Evolutionary conservation across 2,113 vertebrate species (phyloP), one percentile per base, ranked within the genome.

Genomic region (Muntiacus reevesi): DNA sequence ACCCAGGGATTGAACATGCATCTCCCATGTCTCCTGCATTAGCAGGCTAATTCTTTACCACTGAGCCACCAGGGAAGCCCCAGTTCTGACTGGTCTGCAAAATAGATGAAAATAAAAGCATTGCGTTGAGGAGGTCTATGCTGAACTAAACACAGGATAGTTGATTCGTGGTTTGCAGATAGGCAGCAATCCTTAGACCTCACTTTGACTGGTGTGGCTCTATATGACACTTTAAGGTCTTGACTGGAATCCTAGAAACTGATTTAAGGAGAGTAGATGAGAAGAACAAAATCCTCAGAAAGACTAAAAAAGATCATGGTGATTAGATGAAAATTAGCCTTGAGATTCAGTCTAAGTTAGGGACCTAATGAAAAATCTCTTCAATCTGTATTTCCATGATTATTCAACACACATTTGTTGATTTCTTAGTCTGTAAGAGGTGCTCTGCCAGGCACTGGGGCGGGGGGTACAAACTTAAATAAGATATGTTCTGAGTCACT

Each of bases 251-350:
- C 17, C 14, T 36, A 47, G 60, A 30, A 45, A 28, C 86, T 82
- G 86, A 40, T 33, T 76, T 64, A 85, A 87, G 55, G 93, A 93
- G 47, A 55, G 43, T 47, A 62, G 36, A 74, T 57, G 36, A 86
- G 60, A 93, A 85, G 64, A 92, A 90, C 54, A 59, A 62, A 7
- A 52, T 86, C 89, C 47, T 89, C 33, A 27, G 27, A 60, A 83
- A 57, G 57, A 94, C 67, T 93, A 62, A 52, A 82, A n/a, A 79
- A 57, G n/a, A 89, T 92, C 86, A 43, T 36, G 36, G 87, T 23
- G n/a, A 95, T 86, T 60, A 60, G 52, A 54, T 67, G 52, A 86
- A 97, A 95, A 93, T 67, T 67, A 89, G 45, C 78, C 27, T 87
- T 50, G 74, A 83, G 54, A 55, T 87, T 52, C 60, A 13, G 60